These are phyloP conservation scores for Ophthalmolycus amberensis DNA, from an alignment of 2,113 vertebrate genomes.

Conservation along the genomic window DNA sequence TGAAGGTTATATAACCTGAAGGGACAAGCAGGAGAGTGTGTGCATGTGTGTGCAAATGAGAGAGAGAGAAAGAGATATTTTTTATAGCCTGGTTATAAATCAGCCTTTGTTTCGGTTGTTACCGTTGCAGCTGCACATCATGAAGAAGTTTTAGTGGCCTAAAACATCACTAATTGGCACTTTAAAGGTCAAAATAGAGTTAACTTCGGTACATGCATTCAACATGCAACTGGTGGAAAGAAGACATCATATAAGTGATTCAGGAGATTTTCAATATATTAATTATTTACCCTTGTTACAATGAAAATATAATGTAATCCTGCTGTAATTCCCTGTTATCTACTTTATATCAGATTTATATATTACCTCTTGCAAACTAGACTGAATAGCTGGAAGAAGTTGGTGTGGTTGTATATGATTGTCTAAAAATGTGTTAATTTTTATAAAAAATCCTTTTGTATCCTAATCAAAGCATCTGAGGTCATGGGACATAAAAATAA, in stretches of 20 bases:
- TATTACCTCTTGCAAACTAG: neutral
- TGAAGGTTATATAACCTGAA: slow-evolving; percentile 56
- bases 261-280: neutral
- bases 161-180: neutral
- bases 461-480: slow-evolving; percentile 16
- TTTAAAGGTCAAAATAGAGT: slow-evolving; percentile 18
- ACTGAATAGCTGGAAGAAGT: neutral
- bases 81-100: neutral
- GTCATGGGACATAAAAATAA: neutral
- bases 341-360: neutral
- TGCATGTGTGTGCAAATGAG: neutral
- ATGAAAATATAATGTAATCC: slow-evolving; percentile 2
- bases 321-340: slow-evolving; percentile 21
- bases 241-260: neutral
- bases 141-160: neutral
- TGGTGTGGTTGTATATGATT: slow-evolving; percentile 4
- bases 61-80: neutral
- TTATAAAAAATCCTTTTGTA: slow-evolving; percentile 18
- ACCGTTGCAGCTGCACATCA: neutral
- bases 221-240: neutral
- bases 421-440: neutral
- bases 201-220: neutral
- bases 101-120: neutral
- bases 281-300: neutral
- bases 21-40: slow-evolving; percentile 3